Conservation (phyloP, 2,113 vertebrate species). For the Rutilus rutilus region DNA sequence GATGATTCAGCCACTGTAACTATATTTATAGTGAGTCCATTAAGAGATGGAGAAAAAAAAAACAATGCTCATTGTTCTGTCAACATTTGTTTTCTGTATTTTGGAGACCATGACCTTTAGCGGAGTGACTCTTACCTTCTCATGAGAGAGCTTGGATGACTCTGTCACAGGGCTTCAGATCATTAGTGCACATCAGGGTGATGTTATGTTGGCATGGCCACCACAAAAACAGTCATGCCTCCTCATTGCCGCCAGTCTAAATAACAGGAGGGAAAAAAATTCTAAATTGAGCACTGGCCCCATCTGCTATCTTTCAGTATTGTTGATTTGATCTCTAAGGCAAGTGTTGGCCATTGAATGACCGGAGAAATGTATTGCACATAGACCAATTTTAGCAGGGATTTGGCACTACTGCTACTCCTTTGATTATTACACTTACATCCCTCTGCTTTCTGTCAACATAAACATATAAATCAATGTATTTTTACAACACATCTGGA, state of each 20-base stretch:
- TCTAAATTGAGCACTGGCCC: conserved; percentile 28
- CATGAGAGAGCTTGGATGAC: conserved; percentile 49
- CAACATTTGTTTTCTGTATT: conserved; percentile 27
- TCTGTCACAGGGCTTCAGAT: conserved; percentile 49
- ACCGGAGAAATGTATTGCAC: background rate
- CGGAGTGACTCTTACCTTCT: conserved; percentile 30
- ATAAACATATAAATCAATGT: conserved; percentile 17
- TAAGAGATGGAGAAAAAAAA: conserved; percentile 59
- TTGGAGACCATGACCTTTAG: conserved; percentile 60
- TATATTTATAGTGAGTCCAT: conserved; percentile 70
- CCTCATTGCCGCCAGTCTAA: conserved; percentile 5
- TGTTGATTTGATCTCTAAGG: conserved; percentile 17
- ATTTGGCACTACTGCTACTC: conserved; percentile 38
- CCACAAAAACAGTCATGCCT: conserved; percentile 34
- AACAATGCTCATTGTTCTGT: conserved; percentile 65
- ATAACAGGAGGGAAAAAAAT: conserved; percentile 13
- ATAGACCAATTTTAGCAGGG: conserved; percentile 1
- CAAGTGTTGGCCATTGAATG: background rate
- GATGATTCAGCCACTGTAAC: conserved; percentile 46
- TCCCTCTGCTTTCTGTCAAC: background rate
- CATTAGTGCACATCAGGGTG: conserved; percentile 50
- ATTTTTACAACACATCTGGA: conserved; percentile 31
- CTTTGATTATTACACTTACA: background rate
- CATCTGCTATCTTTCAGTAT: conserved; percentile 24
- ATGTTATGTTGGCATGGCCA: conserved; percentile 37